Conservation (phyloP, 2,113 vertebrate genomes). For the Aptenodytes forsteri region DNA sequence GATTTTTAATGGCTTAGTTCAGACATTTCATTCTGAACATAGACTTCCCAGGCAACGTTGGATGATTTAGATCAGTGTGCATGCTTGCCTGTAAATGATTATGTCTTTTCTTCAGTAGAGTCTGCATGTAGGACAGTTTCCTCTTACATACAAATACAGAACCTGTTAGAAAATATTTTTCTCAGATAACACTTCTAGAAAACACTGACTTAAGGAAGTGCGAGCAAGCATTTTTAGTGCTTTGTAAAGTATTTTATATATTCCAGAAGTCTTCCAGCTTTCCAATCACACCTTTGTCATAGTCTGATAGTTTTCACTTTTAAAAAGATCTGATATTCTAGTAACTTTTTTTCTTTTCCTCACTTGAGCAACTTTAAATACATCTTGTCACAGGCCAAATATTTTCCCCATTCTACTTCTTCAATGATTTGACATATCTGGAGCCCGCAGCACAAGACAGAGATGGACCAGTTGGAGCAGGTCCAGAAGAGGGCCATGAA, state of each 20-base stretch:
- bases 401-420: not conserved
- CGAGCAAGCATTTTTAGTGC: not conserved
- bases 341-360: not conserved
- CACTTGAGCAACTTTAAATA: constrained; percentile 30
- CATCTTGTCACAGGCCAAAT: constrained; percentile 3
- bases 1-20: not conserved
- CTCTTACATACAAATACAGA: not conserved
- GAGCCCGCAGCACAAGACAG: no score
- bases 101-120: not conserved
- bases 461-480: no score
- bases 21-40: not conserved
- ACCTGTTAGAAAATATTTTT: not conserved
- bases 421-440: not conserved
- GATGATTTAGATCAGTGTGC: not conserved
- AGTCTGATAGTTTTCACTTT: not conserved
- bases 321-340: not conserved
- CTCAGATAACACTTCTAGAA: not conserved
- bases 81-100: not conserved
- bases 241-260: not conserved
- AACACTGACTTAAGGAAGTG: not conserved
- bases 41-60: not conserved
- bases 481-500: no score
- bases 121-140: not conserved
- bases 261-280: not conserved
- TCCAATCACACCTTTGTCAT: not conserved